These are phyloP conservation scores for Penaeus monodon DNA, from an alignment of 2,888 invertebrate genomes.

Conservation along the genomic window DNA sequence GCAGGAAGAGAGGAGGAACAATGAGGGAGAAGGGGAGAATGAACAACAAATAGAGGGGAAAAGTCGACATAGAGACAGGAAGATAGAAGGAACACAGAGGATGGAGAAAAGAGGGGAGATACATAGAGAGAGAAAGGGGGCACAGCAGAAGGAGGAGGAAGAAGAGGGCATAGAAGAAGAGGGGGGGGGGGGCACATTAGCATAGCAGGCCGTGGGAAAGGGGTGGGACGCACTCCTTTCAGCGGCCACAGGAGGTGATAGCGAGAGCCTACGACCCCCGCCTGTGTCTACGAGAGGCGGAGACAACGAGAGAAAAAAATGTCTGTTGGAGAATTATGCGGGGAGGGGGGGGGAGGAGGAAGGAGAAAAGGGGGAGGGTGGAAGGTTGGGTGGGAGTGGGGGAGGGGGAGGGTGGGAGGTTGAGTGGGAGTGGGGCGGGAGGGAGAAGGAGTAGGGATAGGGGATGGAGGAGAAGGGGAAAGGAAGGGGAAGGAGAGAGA, in stretches of 20 bases:
- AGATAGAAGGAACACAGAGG: too few species aligned
- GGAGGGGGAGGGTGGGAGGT: not conserved
- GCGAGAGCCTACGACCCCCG: not conserved
- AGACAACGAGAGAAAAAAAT: not conserved
- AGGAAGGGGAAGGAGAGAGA: not conserved
- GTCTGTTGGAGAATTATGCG: too few species aligned
- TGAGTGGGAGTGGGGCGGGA: not conserved
- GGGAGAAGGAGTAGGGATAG: too few species aligned
- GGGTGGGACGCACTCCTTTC: slow-evolving; percentile 17
- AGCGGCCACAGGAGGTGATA: slow-evolving; percentile 8
- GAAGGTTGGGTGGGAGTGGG: not conserved
- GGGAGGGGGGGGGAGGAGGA: not conserved
- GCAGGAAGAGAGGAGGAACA: too few species aligned
- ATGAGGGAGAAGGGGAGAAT: too few species aligned
- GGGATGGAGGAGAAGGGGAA: too few species aligned
- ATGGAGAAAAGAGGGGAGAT: too few species aligned
- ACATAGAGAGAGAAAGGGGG: too few species aligned
- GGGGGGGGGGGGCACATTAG: slow-evolving; percentile 13
- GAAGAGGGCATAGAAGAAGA: not conserved
- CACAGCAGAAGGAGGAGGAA: not conserved
- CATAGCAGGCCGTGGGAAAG: slow-evolving; percentile 53
- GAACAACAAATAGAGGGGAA: too few species aligned
- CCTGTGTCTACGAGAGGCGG: not conserved
- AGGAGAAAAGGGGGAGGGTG: not conserved
- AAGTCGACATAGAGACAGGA: too few species aligned